A percentile compares a stretch with the other conserved stretches of the same genome.
These are phyloP conservation scores for Heliconius ismenius DNA, from an alignment of 2,888 invertebrate species.

Conservation along the genomic window DNA sequence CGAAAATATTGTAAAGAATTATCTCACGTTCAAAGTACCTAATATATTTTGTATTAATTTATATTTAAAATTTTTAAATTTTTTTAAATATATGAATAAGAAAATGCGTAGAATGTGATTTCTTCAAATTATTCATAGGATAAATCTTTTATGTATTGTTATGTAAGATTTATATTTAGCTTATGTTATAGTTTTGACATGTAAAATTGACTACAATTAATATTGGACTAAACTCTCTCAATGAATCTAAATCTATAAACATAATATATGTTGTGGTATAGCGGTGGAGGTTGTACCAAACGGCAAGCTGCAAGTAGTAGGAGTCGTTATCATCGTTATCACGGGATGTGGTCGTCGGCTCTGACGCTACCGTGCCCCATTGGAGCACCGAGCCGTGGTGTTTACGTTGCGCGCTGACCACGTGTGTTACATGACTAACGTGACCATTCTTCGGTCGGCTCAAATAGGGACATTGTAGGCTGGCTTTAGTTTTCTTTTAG, in stretches of 20 bases:
- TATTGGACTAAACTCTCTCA: background rate
- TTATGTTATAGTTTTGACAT: too few relatives aligned
- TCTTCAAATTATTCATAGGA: background rate
- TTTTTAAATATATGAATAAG: too few relatives aligned
- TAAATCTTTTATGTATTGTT: background rate
- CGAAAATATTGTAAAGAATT: background rate
- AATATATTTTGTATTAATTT: background rate
- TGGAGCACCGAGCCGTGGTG: background rate
- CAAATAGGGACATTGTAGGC: background rate
- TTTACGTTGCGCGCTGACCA: constrained; percentile 20
- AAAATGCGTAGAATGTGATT: background rate
- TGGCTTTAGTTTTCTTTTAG: too few relatives aligned
- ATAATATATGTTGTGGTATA: background rate
- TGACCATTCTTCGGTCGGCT: background rate
- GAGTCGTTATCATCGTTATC: constrained; percentile 25
- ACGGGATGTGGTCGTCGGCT: constrained; percentile 22
- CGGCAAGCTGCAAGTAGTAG: background rate
- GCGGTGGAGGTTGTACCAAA: background rate
- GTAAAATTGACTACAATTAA: too few relatives aligned
- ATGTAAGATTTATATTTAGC: too few relatives aligned
- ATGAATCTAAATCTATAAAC: background rate
- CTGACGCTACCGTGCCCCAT: constrained; percentile 6
- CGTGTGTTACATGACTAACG: background rate
- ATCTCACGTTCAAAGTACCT: background rate
- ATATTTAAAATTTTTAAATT: too few relatives aligned